Percentiles rank a stretch among this genome's conserved stretches.
Conservation (phyloP, 2,113 vertebrate species). For the Reinhardtius hippoglossoides region DNA sequence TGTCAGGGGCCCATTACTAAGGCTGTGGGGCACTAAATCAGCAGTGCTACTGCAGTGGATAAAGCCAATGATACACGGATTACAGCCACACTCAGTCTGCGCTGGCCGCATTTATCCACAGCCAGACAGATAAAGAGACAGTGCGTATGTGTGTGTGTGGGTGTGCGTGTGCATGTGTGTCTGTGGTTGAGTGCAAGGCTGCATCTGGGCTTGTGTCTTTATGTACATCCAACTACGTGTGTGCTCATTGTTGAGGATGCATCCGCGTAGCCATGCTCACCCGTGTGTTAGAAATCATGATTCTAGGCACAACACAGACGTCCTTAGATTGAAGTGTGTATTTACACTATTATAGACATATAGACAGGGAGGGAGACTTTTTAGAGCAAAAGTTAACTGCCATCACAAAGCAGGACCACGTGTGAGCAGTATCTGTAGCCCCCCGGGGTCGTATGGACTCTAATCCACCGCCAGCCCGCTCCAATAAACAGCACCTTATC, state of each 20-base stretch:
- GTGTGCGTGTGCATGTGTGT: not conserved
- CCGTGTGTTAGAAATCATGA: conserved; percentile 14
- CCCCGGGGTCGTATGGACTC: conserved; percentile 59
- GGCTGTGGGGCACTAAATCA: conserved; percentile 76
- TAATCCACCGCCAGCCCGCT: conserved; percentile 56
- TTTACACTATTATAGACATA: conserved; percentile 17
- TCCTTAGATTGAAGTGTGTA: conserved; percentile 15
- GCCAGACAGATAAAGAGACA: conserved; percentile 68
- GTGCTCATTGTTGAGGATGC: conserved; percentile 10
- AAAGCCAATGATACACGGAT: conserved; percentile 79
- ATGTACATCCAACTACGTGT: conserved; percentile 6
- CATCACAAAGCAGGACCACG: conserved; percentile 45
- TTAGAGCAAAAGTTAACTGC: conserved; percentile 34
- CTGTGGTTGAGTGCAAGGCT: conserved; percentile 27
- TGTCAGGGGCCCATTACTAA: conserved; percentile 70
- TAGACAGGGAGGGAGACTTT: conserved; percentile 23
- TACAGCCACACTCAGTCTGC: conserved; percentile 67
- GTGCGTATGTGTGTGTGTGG: conserved; percentile 26
- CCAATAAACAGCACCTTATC: conserved; percentile 69
- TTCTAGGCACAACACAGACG: conserved; percentile 13
- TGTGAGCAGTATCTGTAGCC: conserved; percentile 55
- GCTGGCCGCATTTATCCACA: conserved; percentile 64
- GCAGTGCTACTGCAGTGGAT: conserved; percentile 67
- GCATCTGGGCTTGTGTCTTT: conserved; percentile 1
- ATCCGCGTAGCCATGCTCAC: not conserved